Base-by-base conservation (phyloP, 2,797 vertebrate species). In the Siniperca undulata region DNA sequence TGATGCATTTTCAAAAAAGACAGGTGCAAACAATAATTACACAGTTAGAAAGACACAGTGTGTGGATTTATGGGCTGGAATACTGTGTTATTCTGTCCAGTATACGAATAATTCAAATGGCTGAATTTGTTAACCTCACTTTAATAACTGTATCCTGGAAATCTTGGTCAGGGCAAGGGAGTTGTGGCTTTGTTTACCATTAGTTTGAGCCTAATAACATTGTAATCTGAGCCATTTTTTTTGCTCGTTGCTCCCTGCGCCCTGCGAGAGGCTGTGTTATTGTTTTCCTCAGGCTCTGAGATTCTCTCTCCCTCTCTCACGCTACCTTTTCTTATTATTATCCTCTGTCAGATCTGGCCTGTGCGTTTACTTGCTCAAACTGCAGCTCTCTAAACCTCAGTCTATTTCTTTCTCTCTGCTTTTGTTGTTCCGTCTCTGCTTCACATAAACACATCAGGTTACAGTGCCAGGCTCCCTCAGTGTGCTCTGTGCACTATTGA, bases 401-500 rank as follows among this genome's bases (percentile, higher is more conserved):
- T 50, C 75, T 20, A 0, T 24, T 77, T 80, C 58, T 59, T 13
- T 53, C 36, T 65, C 60, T 77, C 61, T 53, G 77, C 42, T 80
- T 78, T 70, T 74, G 77, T 81, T 74, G 24, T 68, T 77, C 40
- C 59, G 71, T 69, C 67, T 93, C 83, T 80, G 70, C 72, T 83
- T 79, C 70, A 94, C 86, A 83, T 85, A 71, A 86, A 52, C 84
- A 89, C 81, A 93, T 95, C 91, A 77, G 89, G 90, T 95, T 95
- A 94, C 89, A 93, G 86, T 70, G 62, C 74, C 89, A 88, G 89
- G 62, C 89, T 84, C 75, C 67, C 89, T 86, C 86, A 77, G 77
- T 85, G 75, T 62, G 74, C 88, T 91, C 79, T 88, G 85, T 86
- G 81, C 66, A 69, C 84, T 93, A 95, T 95, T 95, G 94, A 96